Base-by-base conservation (phyloP, 1,140 invertebrate genomes). In the Sminthurides bifidus region DNA sequence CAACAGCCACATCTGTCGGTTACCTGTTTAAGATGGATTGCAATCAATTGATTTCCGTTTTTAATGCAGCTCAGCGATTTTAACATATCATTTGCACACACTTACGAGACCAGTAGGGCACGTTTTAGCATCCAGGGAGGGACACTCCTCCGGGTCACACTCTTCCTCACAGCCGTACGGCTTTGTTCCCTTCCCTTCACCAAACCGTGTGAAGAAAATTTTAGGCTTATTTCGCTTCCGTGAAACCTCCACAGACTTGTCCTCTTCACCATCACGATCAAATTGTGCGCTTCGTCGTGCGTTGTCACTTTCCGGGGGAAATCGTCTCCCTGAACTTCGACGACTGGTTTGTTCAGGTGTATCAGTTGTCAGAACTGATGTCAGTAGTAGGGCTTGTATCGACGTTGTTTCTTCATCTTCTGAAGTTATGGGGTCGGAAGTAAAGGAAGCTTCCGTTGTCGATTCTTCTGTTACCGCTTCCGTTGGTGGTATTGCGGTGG, bases 1-100 rank as follows among this genome's bases (percentile, higher is more conserved):
- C 79, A 81, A 65, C 79, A 81, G 40, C 69, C 72, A 62, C 79
- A 81, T 2, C 70, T 65, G 63, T 80, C 79, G 37, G 72, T 65
- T 3, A 75, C 70, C 17, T 64, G 17, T 33, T 2, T n/a, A 30
- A 56, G 31, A 52, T 4, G 23, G 17, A 41, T 4, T n/a, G 23
- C 5, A 41, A 41, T 19, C n/a, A 35, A 35, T 35, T 35, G 10
- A 35, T 35, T 12, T n/a, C 10, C 33, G n/a, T n/a, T 10, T n/a
- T 35, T 35, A 10, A 35, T 35, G n/a, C 33, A 35, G 10, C 10
- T 35, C 10, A 35, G 12, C 29, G 23, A 12, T 6, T 48, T 48
- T 3, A 23, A 43, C 21, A 31, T 43, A 10, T 24, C 10, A 44
- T 26, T 19, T 17, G 3, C 12, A 24, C 29, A 6, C 8, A 44